Percentiles rank a stretch among this genome's conserved stretches.
phyloP scores from a whole-genome alignment of 1,140 invertebrate genomes.

The Nephila pilipes region DNA sequence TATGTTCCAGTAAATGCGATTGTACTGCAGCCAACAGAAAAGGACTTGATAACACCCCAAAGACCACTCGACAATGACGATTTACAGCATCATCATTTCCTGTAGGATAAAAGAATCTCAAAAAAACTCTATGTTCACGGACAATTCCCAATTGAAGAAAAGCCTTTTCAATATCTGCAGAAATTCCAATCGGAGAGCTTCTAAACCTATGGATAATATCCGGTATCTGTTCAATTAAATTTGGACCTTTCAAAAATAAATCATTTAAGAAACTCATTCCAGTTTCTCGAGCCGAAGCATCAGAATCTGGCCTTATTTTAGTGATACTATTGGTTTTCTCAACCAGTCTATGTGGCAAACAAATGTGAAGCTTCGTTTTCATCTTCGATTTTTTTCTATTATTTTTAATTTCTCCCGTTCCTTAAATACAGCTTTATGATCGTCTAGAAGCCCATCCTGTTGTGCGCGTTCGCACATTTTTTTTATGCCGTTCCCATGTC shows the following conservation, averaged over 20 bases:
- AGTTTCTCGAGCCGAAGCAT: no score
- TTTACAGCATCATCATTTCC: neutral
- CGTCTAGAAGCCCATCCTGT: neutral
- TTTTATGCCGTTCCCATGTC: no score
- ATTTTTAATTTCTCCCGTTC: no score
- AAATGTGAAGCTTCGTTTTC: neutral
- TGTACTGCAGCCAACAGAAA: neutral
- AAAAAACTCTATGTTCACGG: neutral
- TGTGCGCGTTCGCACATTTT: neutral
- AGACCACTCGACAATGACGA: neutral
- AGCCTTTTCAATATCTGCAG: no score
- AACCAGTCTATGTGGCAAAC: neutral
- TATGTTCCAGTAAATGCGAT: neutral
- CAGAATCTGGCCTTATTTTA: slow-evolving; percentile 5
- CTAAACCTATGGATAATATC: no score
- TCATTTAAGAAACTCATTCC: neutral
- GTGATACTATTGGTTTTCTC: neutral
- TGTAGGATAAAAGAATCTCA: neutral
- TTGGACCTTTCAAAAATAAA: slow-evolving; percentile 8
- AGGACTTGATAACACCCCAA: neutral
- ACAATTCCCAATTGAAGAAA: neutral
- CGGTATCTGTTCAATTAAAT: neutral
- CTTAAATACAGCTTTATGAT: no score
- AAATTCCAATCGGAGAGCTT: no score
- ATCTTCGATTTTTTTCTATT: no score